Base-by-base conservation (phyloP, 2,888 invertebrate genomes). In the Rhodophaea formosa region DNA sequence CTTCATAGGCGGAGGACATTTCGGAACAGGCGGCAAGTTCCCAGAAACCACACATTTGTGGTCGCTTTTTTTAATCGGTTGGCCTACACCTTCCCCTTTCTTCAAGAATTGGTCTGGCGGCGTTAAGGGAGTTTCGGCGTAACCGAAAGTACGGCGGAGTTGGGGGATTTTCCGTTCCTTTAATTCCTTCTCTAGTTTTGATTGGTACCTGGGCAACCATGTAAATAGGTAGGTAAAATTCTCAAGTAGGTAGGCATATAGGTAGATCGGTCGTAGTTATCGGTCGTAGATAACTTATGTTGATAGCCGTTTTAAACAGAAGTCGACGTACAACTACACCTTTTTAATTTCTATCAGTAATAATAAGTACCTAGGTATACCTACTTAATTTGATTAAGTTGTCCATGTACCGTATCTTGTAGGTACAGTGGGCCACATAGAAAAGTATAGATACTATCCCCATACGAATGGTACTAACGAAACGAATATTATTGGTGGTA, bases 101-200 rank as follows among this genome's bases (percentile, higher is more conserved):
- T 93, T 94, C 29, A 95, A 77, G 71, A 91, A 96, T 5, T 93
- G 77, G 1, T 92, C 86, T 0, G 95, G 95, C 15, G 92, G 82
- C 53, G 91, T 91, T 0, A 93, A 66, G 0, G 93, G 93, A 7
- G 93, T 92, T 67, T 94, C 92, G 0, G 95, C 93, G 68, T 93
- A 92, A 0, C 95, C 96, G 92, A 96, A 94, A 0, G 94, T 94
- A 49, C 92, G 92, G 67, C 92, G 92, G 1, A 86, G 73, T 63
- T 92, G 86, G 1, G 82, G 84, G 59, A 69, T 86, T 71, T 90
- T 92, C 35, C 77, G 73, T 61, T 85, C 84, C 67, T 83, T 88
- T 30, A 92, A 74, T 56, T 93, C 86, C 57, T 87, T 81, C 57
- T 91, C 79, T 70, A 91, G 80, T 79, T 92, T 82, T 0, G 93